These are phyloP conservation scores for Crocidura indochinensis DNA, from an alignment of 2,797 vertebrate genomes.

Conservation along the genomic window DNA sequence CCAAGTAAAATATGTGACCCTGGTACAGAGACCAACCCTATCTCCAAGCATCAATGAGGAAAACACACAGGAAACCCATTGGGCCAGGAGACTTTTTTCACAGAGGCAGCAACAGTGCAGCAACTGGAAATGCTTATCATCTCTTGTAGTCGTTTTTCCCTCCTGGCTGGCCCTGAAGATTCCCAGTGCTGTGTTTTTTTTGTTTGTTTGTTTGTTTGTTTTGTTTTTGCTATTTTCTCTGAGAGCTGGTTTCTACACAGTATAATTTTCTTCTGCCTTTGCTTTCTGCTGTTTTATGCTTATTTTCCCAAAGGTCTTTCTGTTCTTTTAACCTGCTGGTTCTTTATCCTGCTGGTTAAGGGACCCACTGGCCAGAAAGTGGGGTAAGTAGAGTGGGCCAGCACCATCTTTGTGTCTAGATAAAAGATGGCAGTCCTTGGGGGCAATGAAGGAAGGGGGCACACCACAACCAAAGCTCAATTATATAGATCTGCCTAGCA, in stretches of 20 bases:
- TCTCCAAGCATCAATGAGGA: accelerated
- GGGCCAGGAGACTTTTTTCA: background rate
- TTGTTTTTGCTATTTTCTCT: background rate
- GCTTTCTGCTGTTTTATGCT: no score
- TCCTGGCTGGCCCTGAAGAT: no score
- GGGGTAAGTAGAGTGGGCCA: no score
- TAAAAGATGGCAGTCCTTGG: background rate
- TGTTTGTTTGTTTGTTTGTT: background rate
- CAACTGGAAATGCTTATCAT: background rate
- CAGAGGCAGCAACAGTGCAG: background rate
- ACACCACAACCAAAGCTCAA: background rate
- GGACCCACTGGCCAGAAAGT: background rate
- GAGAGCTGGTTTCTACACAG: background rate
- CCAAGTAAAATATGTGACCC: background rate
- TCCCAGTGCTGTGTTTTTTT: no score
- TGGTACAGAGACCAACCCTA: accelerated
- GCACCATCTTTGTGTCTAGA: background rate
- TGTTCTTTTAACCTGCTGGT: background rate
- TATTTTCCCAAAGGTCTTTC: background rate
- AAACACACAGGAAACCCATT: accelerated
- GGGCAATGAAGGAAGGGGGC: background rate
- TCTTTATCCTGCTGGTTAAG: background rate
- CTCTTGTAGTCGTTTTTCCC: no score
- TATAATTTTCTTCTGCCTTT: background rate
- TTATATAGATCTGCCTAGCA: background rate